Conservation (phyloP, 2,888 invertebrate species). For the Latrodectus elegans region DNA sequence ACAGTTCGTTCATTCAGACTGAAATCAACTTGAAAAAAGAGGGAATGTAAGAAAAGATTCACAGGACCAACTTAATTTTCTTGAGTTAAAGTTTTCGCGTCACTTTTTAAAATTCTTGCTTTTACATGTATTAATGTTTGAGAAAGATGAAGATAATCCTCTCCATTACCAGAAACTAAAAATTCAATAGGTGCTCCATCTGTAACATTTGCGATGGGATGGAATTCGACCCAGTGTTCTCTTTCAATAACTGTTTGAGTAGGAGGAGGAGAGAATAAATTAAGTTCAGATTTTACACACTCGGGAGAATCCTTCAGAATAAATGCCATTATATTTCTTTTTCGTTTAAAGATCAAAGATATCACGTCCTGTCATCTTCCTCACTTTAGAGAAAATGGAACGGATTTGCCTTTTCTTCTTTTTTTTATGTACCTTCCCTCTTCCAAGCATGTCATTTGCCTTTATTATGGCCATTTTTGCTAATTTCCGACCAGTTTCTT, state of each 20-base stretch:
- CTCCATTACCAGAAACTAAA: background rate
- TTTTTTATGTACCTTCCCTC: background rate
- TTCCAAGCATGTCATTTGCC: background rate
- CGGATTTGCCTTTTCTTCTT: background rate
- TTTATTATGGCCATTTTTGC: conserved; percentile 9
- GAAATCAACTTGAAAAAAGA: too few species aligned
- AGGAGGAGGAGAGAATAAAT: background rate
- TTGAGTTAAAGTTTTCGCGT: too few species aligned
- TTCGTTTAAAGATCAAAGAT: background rate
- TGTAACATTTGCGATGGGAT: background rate
- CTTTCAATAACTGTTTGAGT: background rate
- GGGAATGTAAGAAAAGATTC: too few species aligned
- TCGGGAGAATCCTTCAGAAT: background rate
- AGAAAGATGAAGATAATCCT: background rate
- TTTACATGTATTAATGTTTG: background rate
- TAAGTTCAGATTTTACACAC: background rate
- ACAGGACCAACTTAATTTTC: too few species aligned
- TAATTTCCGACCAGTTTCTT: conserved; percentile 13
- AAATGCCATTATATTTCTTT: background rate
- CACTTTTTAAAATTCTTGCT: background rate
- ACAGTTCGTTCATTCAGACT: too few species aligned
- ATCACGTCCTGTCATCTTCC: background rate
- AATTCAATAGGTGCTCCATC: background rate
- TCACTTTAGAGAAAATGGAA: background rate
- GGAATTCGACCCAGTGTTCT: background rate